Evolutionary conservation across 2,888 invertebrate genomes (phyloP).

Genomic region (Drosophila mercatorum): DNA sequence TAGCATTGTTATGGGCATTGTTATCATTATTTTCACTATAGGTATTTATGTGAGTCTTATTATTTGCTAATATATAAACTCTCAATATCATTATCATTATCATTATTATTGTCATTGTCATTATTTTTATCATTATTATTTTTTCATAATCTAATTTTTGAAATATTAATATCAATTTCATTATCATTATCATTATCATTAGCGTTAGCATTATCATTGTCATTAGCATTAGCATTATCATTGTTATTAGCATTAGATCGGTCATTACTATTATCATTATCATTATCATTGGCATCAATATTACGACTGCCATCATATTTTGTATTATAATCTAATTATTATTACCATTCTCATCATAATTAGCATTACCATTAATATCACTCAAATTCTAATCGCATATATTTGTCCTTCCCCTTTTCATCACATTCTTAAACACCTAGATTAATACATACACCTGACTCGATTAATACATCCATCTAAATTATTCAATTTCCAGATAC

Average conservation of each 20-base stretch:
- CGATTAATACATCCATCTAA: conserved; percentile 1
- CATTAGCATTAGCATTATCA: background rate
- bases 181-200: background rate
- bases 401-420: background rate
- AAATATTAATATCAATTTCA: no score
- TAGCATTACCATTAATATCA: background rate
- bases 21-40: background rate
- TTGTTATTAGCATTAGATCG: background rate
- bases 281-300: background rate
- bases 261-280: background rate
- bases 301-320: background rate
- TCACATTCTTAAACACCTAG: no score
- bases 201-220: background rate
- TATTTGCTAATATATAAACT: no score
- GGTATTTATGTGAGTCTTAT: no score
- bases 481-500: conserved; percentile 6
- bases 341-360: background rate
- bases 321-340: background rate
- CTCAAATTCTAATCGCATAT: background rate
- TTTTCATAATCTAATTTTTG: no score
- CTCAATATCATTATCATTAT: no score
- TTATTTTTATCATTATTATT: background rate
- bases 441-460: no score
- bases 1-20: background rate
- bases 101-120: background rate